Evolutionary conservation across 2,888 invertebrate species (phyloP), one percentile per base, ranked within the genome.

Genomic region (Trachelus stipa): DNA sequence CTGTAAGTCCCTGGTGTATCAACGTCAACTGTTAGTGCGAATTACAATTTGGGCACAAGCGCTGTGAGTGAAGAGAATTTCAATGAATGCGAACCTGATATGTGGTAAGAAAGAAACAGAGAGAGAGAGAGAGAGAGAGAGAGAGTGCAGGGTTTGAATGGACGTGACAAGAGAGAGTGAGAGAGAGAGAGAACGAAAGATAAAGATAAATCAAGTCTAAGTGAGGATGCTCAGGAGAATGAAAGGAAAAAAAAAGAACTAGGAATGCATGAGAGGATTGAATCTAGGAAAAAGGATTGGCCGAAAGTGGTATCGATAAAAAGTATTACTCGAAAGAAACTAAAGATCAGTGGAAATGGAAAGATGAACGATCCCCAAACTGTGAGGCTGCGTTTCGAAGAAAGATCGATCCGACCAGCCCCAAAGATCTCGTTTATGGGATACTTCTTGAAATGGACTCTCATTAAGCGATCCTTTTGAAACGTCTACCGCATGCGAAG

Each of bases 1-100:
- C 94, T 94, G 93, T 94, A 94, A 93, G 93, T 93, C 93, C 93
- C 93, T 87, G 56, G 56, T 56, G 81, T 79, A 83, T 81, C 80
- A 79, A 79, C 80, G 83, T 82, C 80, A 83, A 79, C 84, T 81
- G 75, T 83, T 74, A 82, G 73, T 79, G 77, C 71, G 71, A 80
- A 79, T 82, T 81, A 78, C 80, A 80, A 82, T 83, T 84, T 83
- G 73, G 78, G 79, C 81, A 81, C 82, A 82, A 77, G 34, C 40
- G 73, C 76, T 73, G 68, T 77, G 75, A 80, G 81, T 82, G 78
- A 80, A 76, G 79, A 79, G 69, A 56, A 56, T 56, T 56, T 23
- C 79, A 81, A 76, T 56, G 68, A 75, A 75, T 68, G 76, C 77
- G 40, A 79, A 69, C 69, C 73, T 77, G 40, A 76, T 34, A 68